A percentile compares a stretch with the other conserved stretches of the same genome.
These are phyloP conservation scores for Drosophila tripunctata DNA, from an alignment of 2,888 invertebrate species.

Conservation along the genomic window DNA sequence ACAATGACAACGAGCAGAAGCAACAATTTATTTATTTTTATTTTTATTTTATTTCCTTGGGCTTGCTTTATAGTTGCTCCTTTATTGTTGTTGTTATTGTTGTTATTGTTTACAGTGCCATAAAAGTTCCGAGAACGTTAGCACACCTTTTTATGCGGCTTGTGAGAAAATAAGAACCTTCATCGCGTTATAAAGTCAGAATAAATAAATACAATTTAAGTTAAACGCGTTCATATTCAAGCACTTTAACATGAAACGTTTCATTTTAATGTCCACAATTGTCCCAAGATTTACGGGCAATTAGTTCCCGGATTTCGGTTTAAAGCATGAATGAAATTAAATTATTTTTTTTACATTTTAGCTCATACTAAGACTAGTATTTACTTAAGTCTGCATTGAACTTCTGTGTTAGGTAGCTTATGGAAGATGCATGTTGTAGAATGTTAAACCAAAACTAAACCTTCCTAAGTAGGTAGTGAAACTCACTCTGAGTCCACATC, in stretches of 20 bases:
- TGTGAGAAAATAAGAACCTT: constrained; percentile 7
- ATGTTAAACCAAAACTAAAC: too few relatives aligned
- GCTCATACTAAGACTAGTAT: too few relatives aligned
- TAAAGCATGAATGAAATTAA: too few relatives aligned
- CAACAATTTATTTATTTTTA: constrained; percentile 58
- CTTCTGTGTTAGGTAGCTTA: too few relatives aligned
- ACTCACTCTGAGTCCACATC: too few relatives aligned
- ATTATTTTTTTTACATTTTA: too few relatives aligned
- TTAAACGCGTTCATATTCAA: background rate
- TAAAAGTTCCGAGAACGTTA: constrained; percentile 51
- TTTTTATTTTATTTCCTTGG: constrained; percentile 52
- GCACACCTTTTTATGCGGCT: constrained; percentile 44
- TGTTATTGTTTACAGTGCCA: constrained; percentile 12
- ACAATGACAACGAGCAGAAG: constrained; percentile 15
- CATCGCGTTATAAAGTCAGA: constrained; percentile 15
- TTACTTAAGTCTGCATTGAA: too few relatives aligned
- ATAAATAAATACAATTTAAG: constrained; percentile 26
- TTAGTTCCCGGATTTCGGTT: background rate
- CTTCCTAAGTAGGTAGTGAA: too few relatives aligned
- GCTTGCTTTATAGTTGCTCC: constrained; percentile 39
- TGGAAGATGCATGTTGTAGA: too few relatives aligned
- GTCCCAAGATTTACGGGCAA: background rate
- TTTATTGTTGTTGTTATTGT: constrained; percentile 14
- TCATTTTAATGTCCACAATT: constrained; percentile 1
- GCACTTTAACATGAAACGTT: constrained; percentile 2